These are phyloP conservation scores for Microplitis demolitor DNA, from an alignment of 1,140 invertebrate genomes.

Conservation along the genomic window DNA sequence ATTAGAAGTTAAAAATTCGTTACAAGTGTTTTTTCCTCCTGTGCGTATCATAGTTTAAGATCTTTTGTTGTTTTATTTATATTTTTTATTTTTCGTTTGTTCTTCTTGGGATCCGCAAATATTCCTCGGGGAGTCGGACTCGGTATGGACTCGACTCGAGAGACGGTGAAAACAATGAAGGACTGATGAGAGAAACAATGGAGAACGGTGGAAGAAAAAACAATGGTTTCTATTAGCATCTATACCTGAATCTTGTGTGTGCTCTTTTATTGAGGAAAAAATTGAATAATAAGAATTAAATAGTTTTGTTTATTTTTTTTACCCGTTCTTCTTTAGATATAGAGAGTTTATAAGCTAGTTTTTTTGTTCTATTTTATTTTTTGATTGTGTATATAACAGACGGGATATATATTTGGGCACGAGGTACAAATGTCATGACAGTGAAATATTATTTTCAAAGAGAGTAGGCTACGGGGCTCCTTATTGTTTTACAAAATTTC, in stretches of 20 bases:
- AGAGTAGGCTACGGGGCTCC: neutral
- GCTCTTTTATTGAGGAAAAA: neutral
- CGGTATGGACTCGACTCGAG: neutral
- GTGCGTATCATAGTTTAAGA: neutral
- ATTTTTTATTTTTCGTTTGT: neutral
- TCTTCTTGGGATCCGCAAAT: constrained; percentile 1
- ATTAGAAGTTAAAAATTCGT: too few relatives aligned
- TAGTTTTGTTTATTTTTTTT: neutral
- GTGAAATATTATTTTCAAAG: constrained; percentile 5
- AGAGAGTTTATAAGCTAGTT: neutral
- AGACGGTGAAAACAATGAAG: constrained; percentile 1
- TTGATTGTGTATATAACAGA: neutral
- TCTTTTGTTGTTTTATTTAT: neutral
- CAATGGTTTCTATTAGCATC: constrained; percentile 44
- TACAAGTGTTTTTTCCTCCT: too few relatives aligned
- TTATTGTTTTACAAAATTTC: constrained; percentile 4
- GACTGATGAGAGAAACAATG: constrained; percentile 3
- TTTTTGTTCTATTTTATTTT: neutral
- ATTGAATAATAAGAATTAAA: neutral
- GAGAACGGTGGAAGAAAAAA: constrained; percentile 41
- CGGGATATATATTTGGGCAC: too few relatives aligned
- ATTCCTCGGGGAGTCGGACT: neutral
- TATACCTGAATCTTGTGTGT: constrained; percentile 35
- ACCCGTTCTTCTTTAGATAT: neutral
- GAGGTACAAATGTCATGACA: neutral